Evolutionary conservation across 2,113 vertebrate species (phyloP), one percentile per base, ranked within the genome.

Genomic region (Miniopterus natalensis): DNA sequence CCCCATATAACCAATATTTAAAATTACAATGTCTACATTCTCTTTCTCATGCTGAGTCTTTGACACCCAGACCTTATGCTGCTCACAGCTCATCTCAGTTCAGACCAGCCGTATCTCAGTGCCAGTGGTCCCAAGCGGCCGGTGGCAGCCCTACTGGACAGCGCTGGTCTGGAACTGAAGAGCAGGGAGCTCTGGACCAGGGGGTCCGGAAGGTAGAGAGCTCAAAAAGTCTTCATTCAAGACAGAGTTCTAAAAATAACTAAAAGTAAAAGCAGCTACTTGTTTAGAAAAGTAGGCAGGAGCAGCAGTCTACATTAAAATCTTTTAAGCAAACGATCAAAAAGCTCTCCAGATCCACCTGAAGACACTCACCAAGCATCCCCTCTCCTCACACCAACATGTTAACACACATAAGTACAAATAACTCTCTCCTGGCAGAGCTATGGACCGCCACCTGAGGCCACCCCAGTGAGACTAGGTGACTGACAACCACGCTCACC

Each of bases 401-500:
- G 29, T 21, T 14, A 27, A 49, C 78, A 88, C 5, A 6, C 2
- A 49, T 14, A 29, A 2, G 68, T 17, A 36, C 36, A 53, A 51
- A 23, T 2, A n/a, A 10, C 13, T 8, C 23, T 10, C 20, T 5
- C 8, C 55, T 2, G 18, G 80, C 10, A 61, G 31, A 85, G 25
- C 80, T 18, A 4, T 8, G 13, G 65, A 18, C 13, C 0, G 0
- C 57, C 59, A 9, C 10, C 1, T 2, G 0, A 14, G 29, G 40
- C 31, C 1, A 3, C 8, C 65, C 55, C 57, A 3, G 15, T 1
- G 7, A 40, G 66, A 17, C 6, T 7, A 4, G 61, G 40, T 2
- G 10, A 4, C 0, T 14, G 29, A 36, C 13, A 4, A 3, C 0
- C 4, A 18, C 1, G 13, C 45, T 47, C 59, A 5, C 12, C 2